phyloP scores from a whole-genome alignment of 2,888 invertebrate species.

The Acanthoscelides obtectus region DNA sequence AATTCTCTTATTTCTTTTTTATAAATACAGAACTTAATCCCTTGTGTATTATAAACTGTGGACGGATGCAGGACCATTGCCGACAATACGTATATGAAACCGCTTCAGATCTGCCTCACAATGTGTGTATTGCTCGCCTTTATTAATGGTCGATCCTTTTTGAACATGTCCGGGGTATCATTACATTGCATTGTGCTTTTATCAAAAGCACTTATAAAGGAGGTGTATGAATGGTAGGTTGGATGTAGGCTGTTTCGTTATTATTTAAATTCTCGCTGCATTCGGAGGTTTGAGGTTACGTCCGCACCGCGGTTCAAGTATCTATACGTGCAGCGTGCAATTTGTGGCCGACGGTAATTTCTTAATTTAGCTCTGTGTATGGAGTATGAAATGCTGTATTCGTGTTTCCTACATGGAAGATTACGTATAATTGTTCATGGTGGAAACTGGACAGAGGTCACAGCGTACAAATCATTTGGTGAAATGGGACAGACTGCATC shows the following conservation, averaged over 20 bases:
- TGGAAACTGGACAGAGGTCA: too few species aligned
- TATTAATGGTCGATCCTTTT: not conserved
- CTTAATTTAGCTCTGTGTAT: not conserved
- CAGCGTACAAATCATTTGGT: too few species aligned
- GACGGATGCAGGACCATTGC: not conserved
- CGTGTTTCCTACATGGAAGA: too few species aligned
- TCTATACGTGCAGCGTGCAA: not conserved
- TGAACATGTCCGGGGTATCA: not conserved
- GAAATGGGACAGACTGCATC: too few species aligned
- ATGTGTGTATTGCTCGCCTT: not conserved
- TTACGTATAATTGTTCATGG: too few species aligned
- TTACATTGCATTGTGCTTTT: not conserved
- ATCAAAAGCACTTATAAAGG: not conserved
- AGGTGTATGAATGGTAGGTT: not conserved
- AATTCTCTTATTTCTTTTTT: too few species aligned
- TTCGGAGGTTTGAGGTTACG: not conserved
- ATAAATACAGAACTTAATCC: too few species aligned
- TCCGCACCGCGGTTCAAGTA: not conserved
- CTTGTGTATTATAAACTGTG: too few species aligned
- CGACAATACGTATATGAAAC: not conserved
- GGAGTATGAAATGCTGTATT: not conserved
- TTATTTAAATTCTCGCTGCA: not conserved
- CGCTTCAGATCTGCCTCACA: not conserved
- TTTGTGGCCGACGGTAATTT: not conserved
- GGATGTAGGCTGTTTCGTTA: not conserved